Percentiles rank a stretch among this genome's conserved stretches.
Conservation (phyloP, 2,797 vertebrate species). For the Acropternis orthonyx region DNA sequence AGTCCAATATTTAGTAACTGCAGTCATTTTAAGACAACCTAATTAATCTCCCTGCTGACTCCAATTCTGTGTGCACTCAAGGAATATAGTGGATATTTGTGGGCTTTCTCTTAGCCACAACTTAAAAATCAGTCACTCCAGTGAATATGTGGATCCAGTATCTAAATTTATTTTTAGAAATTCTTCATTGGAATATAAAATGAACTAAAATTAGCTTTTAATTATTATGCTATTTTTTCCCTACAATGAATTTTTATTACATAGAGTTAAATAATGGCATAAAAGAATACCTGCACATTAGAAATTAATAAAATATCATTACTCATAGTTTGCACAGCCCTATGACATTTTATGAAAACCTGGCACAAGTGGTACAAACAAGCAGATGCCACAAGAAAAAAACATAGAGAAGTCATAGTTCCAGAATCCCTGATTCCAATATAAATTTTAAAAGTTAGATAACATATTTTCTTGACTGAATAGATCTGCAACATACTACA, state of each 20-base stretch:
- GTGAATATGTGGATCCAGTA: background rate
- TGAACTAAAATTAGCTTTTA: background rate
- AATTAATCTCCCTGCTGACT: background rate
- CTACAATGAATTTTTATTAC: background rate
- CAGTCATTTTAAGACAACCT: background rate
- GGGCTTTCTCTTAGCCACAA: background rate
- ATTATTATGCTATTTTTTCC: background rate
- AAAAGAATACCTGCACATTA: background rate
- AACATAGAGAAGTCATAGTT: background rate
- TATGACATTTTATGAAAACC: background rate
- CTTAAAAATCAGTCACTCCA: background rate
- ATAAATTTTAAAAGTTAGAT: background rate
- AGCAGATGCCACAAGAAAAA: background rate
- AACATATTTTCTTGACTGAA: background rate
- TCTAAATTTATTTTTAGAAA: background rate
- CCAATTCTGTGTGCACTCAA: background rate
- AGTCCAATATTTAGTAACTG: background rate
- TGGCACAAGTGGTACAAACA: background rate
- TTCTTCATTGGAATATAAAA: background rate
- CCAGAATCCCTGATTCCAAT: background rate
- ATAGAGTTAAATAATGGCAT: background rate
- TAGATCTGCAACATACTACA: background rate
- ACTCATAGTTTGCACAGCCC: background rate
- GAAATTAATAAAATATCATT: background rate
- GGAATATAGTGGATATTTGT: background rate